A percentile compares a stretch with the other conserved stretches of the same genome.
These are phyloP conservation scores for Ichneumoninae sp. DNA, from an alignment of 2,888 invertebrate species.

Conservation along the genomic window DNA sequence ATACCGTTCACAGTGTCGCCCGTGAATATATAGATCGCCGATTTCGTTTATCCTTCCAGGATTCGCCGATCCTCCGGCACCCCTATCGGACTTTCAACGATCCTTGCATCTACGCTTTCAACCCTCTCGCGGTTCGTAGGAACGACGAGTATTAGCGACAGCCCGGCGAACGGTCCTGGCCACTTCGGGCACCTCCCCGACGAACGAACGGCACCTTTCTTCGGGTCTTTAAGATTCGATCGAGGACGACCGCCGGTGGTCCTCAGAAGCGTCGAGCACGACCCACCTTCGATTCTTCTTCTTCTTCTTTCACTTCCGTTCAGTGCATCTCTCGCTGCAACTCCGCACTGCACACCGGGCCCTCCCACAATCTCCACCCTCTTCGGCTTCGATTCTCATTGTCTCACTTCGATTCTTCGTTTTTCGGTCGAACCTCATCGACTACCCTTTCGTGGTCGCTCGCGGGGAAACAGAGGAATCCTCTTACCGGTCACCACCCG, in stretches of 20 bases:
- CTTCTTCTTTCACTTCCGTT: constrained; percentile 59
- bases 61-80: constrained; percentile 46
- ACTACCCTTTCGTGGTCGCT: constrained; percentile 66
- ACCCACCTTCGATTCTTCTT: constrained; percentile 42
- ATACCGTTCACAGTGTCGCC: background rate
- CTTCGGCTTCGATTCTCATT: constrained; percentile 49
- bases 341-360: background rate
- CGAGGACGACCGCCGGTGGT: constrained; percentile 50
- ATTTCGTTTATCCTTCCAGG: constrained; percentile 48
- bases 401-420: constrained; percentile 61
- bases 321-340: constrained; percentile 47
- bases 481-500: constrained; percentile 58
- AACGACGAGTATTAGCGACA: constrained; percentile 43
- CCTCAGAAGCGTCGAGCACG: constrained; percentile 47
- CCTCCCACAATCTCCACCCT: constrained; percentile 23
- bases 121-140: constrained; percentile 54
- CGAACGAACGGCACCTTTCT: constrained; percentile 45
- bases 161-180: constrained; percentile 25
- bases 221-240: constrained; percentile 61
- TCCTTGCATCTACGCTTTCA: constrained; percentile 73
- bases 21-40: constrained; percentile 16
- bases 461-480: constrained; percentile 67
- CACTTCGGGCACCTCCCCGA: constrained; percentile 30
- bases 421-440: constrained; percentile 60
- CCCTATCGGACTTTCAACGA: constrained; percentile 78